Evolutionary conservation across 2,797 vertebrate species (phyloP), one percentile per base, ranked within the genome.

Genomic region (Hyperoplus lanceolatus): DNA sequence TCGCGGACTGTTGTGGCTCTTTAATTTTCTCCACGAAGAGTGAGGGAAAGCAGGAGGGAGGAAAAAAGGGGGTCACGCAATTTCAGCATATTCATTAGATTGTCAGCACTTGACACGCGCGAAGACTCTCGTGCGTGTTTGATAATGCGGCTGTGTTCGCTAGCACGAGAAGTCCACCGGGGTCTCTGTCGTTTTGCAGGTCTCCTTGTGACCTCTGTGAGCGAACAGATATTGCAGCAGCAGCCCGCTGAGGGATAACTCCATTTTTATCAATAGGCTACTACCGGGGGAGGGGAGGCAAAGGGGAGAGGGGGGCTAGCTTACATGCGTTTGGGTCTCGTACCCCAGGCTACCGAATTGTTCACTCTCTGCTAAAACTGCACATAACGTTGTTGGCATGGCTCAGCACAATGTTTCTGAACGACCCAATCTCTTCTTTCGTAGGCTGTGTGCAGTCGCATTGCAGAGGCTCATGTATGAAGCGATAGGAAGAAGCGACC

Each of bases 391-490:
- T 67, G 38, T 16, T 14, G n/a, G 43, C 46, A 60, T 50, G 65
- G 78, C 49, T 18, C 63, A 75, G 29, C 74, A 16, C 63, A 6
- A 15, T 42, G 75, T 82, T 75, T 58, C 48, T 43, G 63, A 50
- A 64, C 16, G 81, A 63, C 72, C 55, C 70, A 9, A 13, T 67
- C 21, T 38, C 46, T 70, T 82, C 64, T 79, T 68, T 66, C 82
- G 57, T 29, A 29, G 79, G 70, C 77, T 71, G 80, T 83, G 79
- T 90, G 79, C 89, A 95, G 95, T 93, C 94, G 94, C 95, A 95
- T 95, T 95, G 95, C 95, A 92, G 94, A 92, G 94, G 93, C 87
- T 92, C 90, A 90, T 90, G 90, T 87, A 89, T 89, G 88, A 90
- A 92, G 87, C 87, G 87, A 85, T 79, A 82, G 49, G 75, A 85